phyloP scores from a whole-genome alignment of 1,140 invertebrate genomes.

The Drosophila varians region DNA sequence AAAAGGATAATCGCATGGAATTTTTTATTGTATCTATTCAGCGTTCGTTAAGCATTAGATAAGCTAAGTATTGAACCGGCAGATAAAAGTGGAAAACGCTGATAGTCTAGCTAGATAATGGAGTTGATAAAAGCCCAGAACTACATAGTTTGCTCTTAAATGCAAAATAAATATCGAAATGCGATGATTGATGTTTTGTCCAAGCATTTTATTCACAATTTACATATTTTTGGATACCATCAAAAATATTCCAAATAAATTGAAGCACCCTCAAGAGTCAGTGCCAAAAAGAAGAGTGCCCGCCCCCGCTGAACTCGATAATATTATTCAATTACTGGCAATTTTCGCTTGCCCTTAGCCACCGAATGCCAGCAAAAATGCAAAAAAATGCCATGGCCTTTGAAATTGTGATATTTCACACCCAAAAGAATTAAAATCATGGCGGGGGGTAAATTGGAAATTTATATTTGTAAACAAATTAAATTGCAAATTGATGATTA shows the following conservation, averaged over 20 bases:
- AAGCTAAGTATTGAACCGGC: slow-evolving; percentile 22
- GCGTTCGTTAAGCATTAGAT: slow-evolving; percentile 14
- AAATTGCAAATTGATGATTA: slow-evolving; percentile 29
- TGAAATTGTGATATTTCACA: slow-evolving; percentile 19
- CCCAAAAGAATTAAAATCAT: neutral
- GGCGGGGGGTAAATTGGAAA: neutral
- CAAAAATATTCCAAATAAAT: slow-evolving; percentile 1
- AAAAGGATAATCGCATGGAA: slow-evolving; percentile 65
- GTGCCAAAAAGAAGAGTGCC: slow-evolving; percentile 9
- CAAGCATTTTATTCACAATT: neutral
- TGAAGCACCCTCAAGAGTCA: neutral
- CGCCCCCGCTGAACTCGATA: slow-evolving; percentile 17
- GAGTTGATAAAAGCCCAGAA: slow-evolving; percentile 4
- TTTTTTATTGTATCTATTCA: slow-evolving; percentile 14
- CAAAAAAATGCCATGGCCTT: slow-evolving; percentile 6
- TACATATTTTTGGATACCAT: neutral
- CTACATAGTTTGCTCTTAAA: slow-evolving; percentile 15
- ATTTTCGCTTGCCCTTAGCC: slow-evolving; percentile 10
- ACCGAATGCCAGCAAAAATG: neutral
- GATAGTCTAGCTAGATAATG: slow-evolving; percentile 29
- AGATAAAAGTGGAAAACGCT: slow-evolving; percentile 23
- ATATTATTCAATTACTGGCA: slow-evolving; percentile 16
- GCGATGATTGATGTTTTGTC: slow-evolving; percentile 13
- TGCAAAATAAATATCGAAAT: slow-evolving; percentile 9
- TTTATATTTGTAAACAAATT: slow-evolving; percentile 31